Evolutionary conservation across 1,140 invertebrate genomes (phyloP), one percentile per base, ranked within the genome.

Genomic region (Tenebrio molitor): DNA sequence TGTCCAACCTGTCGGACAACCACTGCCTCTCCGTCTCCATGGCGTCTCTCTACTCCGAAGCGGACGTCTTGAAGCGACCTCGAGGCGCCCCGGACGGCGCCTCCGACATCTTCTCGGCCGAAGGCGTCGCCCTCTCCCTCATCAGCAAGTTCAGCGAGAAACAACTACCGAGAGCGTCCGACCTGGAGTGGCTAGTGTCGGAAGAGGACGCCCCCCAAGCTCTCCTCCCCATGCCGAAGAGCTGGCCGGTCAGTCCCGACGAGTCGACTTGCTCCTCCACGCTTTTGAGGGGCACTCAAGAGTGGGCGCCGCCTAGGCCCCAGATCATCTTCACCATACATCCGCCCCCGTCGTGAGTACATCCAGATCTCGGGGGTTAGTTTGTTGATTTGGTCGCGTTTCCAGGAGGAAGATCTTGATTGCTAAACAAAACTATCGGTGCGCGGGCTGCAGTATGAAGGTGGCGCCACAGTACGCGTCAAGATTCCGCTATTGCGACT

Each of bases 291-390:
- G 94, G 94, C 7, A 95, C 92, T 7, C 77, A 85, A 23, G 91
- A 93, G 76, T 96, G 94, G 94, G 94, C 94, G 0, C 94, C 94
- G 10, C 94, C 93, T 0, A 84, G 94, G 71, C 87, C 92, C 10
- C 94, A 96, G 82, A 92, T 96, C 64, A 95, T 95, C 67, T 94
- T 95, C 78, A 94, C 91, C 8, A 84, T 92, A 65, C 92, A 95
- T 84, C 88, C 90, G 17, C 42, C 86, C 2, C 87, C 88, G 16
- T 88, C 88, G 92, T 93, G 86, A 87, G 87, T 86, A n/a, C n/a
- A n/a, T n/a, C n/a, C n/a, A n/a, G n/a, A n/a, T n/a, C n/a, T n/a
- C n/a, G n/a, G n/a, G n/a, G n/a, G n/a, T 80, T 80, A 77, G 78
- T 77, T 75, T 76, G 71, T 85, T 86, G n/a, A n/a, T 63, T 79